Percentiles rank a stretch among this genome's conserved stretches.
Conservation (phyloP, 2,797 vertebrate genomes). For the Chiroxiphia lanceolata region DNA sequence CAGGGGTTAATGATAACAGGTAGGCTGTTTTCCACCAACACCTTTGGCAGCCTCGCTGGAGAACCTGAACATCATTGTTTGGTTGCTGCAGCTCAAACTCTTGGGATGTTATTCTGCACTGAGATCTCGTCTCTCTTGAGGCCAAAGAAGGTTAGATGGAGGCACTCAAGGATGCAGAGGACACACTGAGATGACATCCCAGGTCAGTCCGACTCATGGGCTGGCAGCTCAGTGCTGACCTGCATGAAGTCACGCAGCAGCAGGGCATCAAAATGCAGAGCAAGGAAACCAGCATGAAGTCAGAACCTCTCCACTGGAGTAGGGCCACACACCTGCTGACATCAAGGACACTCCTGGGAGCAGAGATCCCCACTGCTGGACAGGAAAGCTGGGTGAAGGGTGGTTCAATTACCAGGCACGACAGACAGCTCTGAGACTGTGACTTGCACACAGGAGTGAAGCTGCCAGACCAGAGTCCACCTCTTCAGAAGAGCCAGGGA, state of each 20-base stretch:
- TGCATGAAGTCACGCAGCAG: not conserved
- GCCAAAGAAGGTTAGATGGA: fast-evolving
- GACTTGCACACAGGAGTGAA: not conserved
- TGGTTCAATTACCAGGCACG: fast-evolving
- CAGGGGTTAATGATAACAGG: not conserved
- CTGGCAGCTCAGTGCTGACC: not conserved
- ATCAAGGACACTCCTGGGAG: not conserved
- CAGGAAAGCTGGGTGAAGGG: not conserved
- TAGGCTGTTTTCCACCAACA: not conserved
- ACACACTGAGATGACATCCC: not conserved
- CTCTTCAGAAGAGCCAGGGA: not conserved
- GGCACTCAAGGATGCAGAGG: not conserved
- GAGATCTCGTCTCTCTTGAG: not conserved
- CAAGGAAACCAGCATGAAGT: not conserved
- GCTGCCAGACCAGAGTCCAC: not conserved
- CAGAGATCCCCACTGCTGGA: not conserved
- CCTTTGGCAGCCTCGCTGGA: not conserved
- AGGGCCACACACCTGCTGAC: not conserved
- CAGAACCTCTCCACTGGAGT: not conserved
- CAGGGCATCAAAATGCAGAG: not conserved
- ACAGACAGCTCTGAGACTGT: not conserved
- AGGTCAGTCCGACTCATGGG: not conserved
- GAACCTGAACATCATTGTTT: not conserved
- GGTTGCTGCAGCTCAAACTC: not conserved
- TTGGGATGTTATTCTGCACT: not conserved